Evolutionary conservation across 2,888 invertebrate genomes (phyloP), one percentile per base, ranked within the genome.

Genomic region (Venusia cambrica): DNA sequence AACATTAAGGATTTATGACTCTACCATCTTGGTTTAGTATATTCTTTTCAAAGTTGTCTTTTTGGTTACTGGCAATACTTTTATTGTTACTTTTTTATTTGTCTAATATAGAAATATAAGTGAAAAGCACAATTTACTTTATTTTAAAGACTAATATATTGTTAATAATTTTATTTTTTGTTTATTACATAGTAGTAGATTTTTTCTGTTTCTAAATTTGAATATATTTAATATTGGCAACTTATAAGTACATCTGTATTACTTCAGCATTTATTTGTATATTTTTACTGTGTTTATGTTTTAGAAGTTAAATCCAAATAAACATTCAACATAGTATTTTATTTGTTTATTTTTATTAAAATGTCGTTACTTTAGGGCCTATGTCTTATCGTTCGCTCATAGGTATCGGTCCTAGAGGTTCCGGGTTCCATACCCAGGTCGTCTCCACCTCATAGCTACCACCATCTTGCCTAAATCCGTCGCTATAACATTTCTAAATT

Each of bases 231-330:
- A 67, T 66, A 73, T 76, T 74, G 76, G 76, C 75, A 71, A 65
- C 63, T 50, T 66, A n/a, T 73, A 62, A 56, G 48, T 62, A 56
- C 58, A 36, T 32, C 25, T 66, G 59, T 73, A 73, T 61, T 73
- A 69, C 70, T 79, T 75, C 52, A 57, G 80, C 85, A 85, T 85
- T 85, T 85, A 84, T 78, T 83, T 85, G 73, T 77, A 74, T 77
- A 73, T 73, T 83, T 46, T 78, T 81, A 80, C 78, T 80, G 73
- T 81, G 83, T 85, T 84, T 75, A 75, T 81, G 78, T 84, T 83
- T 81, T 84, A 81, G 80, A 78, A 62, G 76, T 78, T 79, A 62
- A 72, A 78, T 78, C 77, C 80, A 81, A 87, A 85, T 85, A 87
- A 85, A 87, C 85, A 84, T 84, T 84, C 80, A 71, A 75, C 84